Percentiles rank a stretch among this genome's conserved stretches.
These are phyloP conservation scores for Pachypanchax playfairii DNA, from an alignment of 2,113 vertebrate genomes.

Conservation along the genomic window DNA sequence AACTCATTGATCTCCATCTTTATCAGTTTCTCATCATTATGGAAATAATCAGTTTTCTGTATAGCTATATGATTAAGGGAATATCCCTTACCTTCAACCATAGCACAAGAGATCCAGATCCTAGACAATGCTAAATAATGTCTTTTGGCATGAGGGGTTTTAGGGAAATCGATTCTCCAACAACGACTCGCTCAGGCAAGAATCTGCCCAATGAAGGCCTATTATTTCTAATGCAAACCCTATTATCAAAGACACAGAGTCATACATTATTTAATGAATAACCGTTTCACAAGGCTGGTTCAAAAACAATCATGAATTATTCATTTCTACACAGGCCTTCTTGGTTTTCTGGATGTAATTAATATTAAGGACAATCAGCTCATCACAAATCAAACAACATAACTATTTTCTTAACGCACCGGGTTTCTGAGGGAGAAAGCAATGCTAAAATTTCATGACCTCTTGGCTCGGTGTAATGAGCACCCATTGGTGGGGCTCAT, in stretches of 20 bases:
- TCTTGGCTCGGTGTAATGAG: conserved; percentile 54
- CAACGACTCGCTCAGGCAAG: conserved; percentile 71
- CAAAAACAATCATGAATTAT: conserved; percentile 80
- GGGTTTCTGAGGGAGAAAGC: conserved; percentile 40
- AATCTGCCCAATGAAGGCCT: conserved; percentile 64
- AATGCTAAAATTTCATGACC: conserved; percentile 49
- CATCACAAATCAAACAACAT: conserved; percentile 59
- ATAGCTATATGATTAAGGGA: conserved; percentile 74
- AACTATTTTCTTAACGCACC: conserved; percentile 23
- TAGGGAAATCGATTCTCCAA: conserved; percentile 75
- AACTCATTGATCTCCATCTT: conserved; percentile 70
- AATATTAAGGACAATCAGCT: conserved; percentile 70
- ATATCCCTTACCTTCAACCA: conserved; percentile 62
- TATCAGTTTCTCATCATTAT: conserved; percentile 77
- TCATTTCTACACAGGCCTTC: conserved; percentile 59
- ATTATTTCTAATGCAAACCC: conserved; percentile 80
- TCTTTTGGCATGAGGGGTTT: conserved; percentile 69
- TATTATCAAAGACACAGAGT: conserved; percentile 80
- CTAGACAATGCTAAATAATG: conserved; percentile 76
- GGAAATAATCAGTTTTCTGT: conserved; percentile 71
- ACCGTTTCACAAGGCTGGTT: conserved; percentile 71
- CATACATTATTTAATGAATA: conserved; percentile 80
- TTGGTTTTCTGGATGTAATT: conserved; percentile 50
- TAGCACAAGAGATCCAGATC: conserved; percentile 57
- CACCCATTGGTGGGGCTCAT: conserved; percentile 41